A percentile compares a stretch with the other conserved stretches of the same genome.
Conservation (phyloP, 2,797 vertebrate species). For the Propithecus deckenii region DNA sequence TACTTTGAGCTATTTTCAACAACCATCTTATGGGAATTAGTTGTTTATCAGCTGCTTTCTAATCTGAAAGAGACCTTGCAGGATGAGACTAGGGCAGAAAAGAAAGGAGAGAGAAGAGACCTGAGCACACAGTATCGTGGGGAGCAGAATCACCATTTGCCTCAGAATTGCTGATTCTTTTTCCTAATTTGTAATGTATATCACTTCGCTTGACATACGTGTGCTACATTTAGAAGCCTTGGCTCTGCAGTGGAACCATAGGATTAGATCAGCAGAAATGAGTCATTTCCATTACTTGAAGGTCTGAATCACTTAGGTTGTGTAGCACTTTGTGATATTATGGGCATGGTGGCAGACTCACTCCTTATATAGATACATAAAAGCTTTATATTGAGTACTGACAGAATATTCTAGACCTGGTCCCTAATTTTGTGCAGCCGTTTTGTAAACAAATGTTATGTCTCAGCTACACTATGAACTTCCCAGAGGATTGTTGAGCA, state of each 20-base stretch:
- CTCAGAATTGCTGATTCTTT: slow-evolving; percentile 7
- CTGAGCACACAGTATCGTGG: not conserved
- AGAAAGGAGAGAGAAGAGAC: not conserved
- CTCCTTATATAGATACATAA: not conserved
- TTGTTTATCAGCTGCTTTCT: slow-evolving; percentile 60
- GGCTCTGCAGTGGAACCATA: not conserved
- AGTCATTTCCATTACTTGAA: slow-evolving; percentile 37
- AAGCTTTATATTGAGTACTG: not conserved
- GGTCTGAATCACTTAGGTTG: slow-evolving; percentile 8
- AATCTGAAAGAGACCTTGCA: slow-evolving; percentile 13
- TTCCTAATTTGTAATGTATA: slow-evolving; percentile 30
- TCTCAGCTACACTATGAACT: not conserved
- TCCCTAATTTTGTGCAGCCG: not conserved
- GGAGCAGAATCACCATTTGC: not conserved
- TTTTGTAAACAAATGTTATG: not conserved
- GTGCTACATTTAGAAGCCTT: not conserved
- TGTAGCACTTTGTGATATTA: not conserved
- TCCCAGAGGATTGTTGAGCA: not conserved
- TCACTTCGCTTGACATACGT: not conserved
- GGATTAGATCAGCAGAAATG: slow-evolving; percentile 30
- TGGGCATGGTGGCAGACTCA: not conserved
- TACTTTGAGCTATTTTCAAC: slow-evolving; percentile 26
- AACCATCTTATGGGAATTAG: not conserved
- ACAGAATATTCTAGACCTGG: not conserved
- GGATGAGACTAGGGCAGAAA: not conserved